Evolutionary conservation across 2,113 vertebrate genomes (phyloP).

Genomic region (Alaudala cheleensis): DNA sequence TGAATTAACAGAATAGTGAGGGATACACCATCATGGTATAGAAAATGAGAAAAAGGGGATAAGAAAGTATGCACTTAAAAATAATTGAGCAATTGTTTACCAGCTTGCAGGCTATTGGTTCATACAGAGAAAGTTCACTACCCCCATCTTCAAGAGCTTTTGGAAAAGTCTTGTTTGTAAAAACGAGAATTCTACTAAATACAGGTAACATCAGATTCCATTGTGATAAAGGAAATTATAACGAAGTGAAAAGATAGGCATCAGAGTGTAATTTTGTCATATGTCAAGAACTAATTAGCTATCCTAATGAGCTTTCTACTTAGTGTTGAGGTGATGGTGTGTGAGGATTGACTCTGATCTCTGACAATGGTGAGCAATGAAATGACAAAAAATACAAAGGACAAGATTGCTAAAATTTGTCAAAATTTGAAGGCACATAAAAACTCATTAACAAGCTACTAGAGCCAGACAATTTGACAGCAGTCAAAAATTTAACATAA

Average conservation of each 20-base stretch:
- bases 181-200: neutral
- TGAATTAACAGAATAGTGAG: neutral
- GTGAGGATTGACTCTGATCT: neutral
- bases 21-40: neutral
- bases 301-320: neutral
- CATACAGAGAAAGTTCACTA: neutral
- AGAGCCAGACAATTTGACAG: neutral
- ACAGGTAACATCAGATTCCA: neutral
- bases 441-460: neutral
- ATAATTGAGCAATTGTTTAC: neutral
- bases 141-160: neutral
- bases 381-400: conserved; percentile 16
- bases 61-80: neutral
- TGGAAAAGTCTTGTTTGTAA: neutral
- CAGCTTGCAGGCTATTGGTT: neutral
- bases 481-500: neutral
- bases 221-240: neutral
- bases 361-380: neutral
- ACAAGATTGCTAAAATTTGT: neutral
- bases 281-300: conserved; percentile 36
- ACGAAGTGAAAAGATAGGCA: neutral
- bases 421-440: neutral
- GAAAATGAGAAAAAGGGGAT: neutral
- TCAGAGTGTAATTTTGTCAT: neutral
- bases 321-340: neutral